Evolutionary conservation across 2,113 vertebrate genomes (phyloP).

Genomic region (Alces alces): DNA sequence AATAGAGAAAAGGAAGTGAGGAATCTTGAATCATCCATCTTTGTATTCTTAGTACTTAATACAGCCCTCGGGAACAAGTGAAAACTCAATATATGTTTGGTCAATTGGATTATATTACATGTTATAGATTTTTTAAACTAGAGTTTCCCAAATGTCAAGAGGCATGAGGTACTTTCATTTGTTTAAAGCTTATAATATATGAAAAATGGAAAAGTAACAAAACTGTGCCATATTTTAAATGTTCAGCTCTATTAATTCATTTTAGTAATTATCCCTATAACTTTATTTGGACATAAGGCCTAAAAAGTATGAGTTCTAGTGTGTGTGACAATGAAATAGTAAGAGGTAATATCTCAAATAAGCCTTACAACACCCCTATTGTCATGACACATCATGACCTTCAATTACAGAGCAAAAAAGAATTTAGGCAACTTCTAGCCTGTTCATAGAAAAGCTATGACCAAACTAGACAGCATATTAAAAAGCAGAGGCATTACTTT

Average conservation of each 20-base stretch:
- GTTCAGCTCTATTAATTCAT: neutral
- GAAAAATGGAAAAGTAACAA: constrained; percentile 1
- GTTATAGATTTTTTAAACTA: neutral
- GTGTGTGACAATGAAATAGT: neutral
- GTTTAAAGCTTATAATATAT: neutral
- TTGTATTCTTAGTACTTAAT: neutral
- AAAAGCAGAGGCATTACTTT: neutral
- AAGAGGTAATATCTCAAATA: neutral
- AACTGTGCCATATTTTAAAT: neutral
- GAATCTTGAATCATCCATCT: neutral
- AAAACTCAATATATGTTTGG: neutral
- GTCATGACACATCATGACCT: neutral
- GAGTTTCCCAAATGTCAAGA: neutral
- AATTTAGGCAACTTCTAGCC: neutral
- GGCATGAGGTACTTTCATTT: neutral
- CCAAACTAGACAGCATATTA: neutral
- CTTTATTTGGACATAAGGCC: neutral
- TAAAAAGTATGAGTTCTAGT: neutral
- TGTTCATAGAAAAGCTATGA: neutral
- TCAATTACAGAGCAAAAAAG: neutral
- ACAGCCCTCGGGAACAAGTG: neutral
- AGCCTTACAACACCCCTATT: neutral
- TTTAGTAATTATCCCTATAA: neutral
- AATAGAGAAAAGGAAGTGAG: neutral
- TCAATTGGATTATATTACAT: neutral